These are phyloP conservation scores for Scelioninae gen. 2 DNA, from an alignment of 2,888 invertebrate species.

Conservation along the genomic window DNA sequence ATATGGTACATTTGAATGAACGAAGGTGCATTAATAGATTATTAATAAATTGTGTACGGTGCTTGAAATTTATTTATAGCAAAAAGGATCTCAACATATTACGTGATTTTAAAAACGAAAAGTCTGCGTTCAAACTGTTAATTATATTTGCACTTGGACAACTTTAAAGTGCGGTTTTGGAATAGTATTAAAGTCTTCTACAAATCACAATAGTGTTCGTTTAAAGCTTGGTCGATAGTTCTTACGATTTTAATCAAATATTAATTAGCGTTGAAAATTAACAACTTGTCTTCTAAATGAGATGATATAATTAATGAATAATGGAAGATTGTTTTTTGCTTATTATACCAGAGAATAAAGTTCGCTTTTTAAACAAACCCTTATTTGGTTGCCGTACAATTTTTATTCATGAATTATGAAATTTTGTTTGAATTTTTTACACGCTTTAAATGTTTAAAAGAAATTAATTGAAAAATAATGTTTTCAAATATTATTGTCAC, in stretches of 20 bases:
- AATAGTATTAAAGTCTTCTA: constrained; percentile 4
- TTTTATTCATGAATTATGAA: not conserved
- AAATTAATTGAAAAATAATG: too few relatives aligned
- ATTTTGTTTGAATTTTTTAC: too few relatives aligned
- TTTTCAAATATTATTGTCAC: too few relatives aligned
- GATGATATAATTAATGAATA: not conserved
- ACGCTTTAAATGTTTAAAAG: too few relatives aligned
- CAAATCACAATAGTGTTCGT: constrained; percentile 3
- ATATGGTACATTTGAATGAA: too few relatives aligned
- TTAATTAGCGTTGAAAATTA: constrained; percentile 9
- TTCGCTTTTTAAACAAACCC: not conserved
- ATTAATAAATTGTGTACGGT: not conserved
- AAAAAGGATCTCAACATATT: not conserved
- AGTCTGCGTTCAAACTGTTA: constrained; percentile 1
- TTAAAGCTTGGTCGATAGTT: not conserved
- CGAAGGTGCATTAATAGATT: not conserved
- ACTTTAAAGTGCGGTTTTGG: not conserved
- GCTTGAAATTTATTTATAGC: not conserved
- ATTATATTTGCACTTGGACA: constrained; percentile 11
- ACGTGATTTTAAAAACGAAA: not conserved
- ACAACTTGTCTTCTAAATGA: not conserved
- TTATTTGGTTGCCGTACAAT: too few relatives aligned
- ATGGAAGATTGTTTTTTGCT: not conserved
- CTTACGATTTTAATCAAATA: constrained; percentile 1
- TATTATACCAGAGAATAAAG: not conserved